Evolutionary conservation across 1,140 invertebrate species (phyloP), one percentile per base, ranked within the genome.

Genomic region (Aethina tumida): DNA sequence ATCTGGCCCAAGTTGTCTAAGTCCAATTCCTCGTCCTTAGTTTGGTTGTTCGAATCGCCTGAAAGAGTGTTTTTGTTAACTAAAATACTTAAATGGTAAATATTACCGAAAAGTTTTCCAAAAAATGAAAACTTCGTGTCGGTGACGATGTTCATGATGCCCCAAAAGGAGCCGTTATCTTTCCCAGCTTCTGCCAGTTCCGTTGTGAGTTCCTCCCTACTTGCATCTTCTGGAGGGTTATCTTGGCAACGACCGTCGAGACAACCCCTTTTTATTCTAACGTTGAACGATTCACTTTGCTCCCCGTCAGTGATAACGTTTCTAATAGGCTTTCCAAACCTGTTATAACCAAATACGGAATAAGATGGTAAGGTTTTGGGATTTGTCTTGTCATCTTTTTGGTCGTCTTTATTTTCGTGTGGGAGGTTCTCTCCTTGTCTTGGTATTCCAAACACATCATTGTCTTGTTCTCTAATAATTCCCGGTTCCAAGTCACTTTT

Each of bases 211-310:
- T n/a, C n/a, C n/a, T n/a, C n/a, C n/a, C n/a, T n/a, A n/a, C n/a
- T n/a, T n/a, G n/a, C n/a, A n/a, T n/a, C n/a, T n/a, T n/a, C n/a
- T n/a, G n/a, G n/a, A n/a, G n/a, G n/a, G n/a, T n/a, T n/a, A n/a
- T n/a, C n/a, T n/a, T n/a, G n/a, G n/a, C n/a, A n/a, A n/a, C n/a
- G n/a, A n/a, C n/a, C n/a, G n/a, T n/a, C n/a, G n/a, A n/a, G n/a
- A n/a, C n/a, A n/a, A n/a, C n/a, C n/a, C n/a, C 46, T 41, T 38
- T 45, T 52, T 1, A 43, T 34, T 25, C 49, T 19, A 17, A 54
- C 50, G 18, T 48, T 39, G 34, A 54, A 52, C 6, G 49, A 39
- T 43, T 55, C 52, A 2, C 37, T 48, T 26, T 55, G 52, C 33
- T 49, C 44, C 2, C 43, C 35, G 24, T 42, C 29, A 8, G 47